Percentiles rank a stretch among this genome's conserved stretches.
phyloP scores from a whole-genome alignment of 1,140 invertebrate genomes.

The Homalodisca vitripennis region DNA sequence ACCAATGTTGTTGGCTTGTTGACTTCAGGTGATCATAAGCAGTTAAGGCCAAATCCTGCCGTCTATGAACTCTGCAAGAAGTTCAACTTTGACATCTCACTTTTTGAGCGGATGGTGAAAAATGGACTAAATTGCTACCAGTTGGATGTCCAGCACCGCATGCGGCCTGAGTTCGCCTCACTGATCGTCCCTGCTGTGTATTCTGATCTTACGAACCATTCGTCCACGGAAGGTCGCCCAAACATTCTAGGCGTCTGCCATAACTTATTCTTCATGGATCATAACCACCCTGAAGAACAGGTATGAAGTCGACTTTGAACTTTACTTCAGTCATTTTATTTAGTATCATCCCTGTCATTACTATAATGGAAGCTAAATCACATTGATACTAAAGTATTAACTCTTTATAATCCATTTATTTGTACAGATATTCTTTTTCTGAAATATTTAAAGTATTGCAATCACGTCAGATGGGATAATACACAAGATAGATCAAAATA shows the following conservation, averaged over 20 bases:
- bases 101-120: constrained; percentile 71
- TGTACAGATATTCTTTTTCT: too few relatives aligned
- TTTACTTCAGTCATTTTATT: too few relatives aligned
- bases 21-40: constrained; percentile 68
- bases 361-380: too few relatives aligned
- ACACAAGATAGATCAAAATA: too few relatives aligned
- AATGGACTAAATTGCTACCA: constrained; percentile 55
- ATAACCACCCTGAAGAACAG: constrained; percentile 54
- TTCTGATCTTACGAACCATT: constrained; percentile 54
- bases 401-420: too few relatives aligned
- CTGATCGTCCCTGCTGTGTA: constrained; percentile 64
- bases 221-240: constrained; percentile 52
- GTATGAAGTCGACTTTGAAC: too few relatives aligned
- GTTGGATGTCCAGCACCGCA: constrained; percentile 62
- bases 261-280: constrained; percentile 63
- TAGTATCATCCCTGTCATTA: too few relatives aligned
- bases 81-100: constrained; percentile 64
- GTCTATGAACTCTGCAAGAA: constrained; percentile 57
- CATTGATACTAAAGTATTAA: too few relatives aligned
- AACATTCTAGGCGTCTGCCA: constrained; percentile 52
- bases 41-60: constrained; percentile 65
- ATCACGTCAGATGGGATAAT: too few relatives aligned
- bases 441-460: too few relatives aligned
- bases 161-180: constrained; percentile 62
- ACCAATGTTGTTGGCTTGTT: neutral